These are phyloP conservation scores for Vireo altiloquus DNA, from an alignment of 2,113 vertebrate genomes.

Conservation along the genomic window DNA sequence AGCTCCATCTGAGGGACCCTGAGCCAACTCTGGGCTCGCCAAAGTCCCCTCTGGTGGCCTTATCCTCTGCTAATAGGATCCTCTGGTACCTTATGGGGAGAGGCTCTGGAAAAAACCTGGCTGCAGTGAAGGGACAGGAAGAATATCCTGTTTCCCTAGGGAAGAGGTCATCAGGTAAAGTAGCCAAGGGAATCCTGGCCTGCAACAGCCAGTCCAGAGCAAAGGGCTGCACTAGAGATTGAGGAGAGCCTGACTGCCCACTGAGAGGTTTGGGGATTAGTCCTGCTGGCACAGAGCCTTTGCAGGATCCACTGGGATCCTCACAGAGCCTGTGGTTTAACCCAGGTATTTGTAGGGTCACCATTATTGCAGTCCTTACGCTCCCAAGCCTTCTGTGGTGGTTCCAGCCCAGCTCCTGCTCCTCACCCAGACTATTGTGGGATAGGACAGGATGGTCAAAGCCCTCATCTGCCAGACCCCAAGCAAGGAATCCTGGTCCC, in stretches of 20 bases:
- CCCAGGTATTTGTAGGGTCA: not conserved
- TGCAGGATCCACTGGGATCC: not conserved
- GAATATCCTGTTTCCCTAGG: not conserved
- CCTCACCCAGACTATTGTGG: not conserved
- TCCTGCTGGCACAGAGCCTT: not conserved
- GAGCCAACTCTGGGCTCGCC: not conserved
- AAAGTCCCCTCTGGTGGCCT: not conserved
- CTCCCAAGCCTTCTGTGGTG: not conserved
- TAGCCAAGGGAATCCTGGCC: not conserved
- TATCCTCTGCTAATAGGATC: not conserved
- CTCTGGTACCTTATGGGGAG: not conserved
- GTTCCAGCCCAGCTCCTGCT: not conserved
- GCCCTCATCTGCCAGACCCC: not conserved
- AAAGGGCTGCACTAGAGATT: not conserved
- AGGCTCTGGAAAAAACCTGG: not conserved
- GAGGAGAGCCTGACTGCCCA: not conserved
- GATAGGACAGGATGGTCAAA: not conserved
- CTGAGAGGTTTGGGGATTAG: not conserved
- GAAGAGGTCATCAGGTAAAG: not conserved
- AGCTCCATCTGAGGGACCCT: not conserved
- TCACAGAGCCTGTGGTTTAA: not conserved
- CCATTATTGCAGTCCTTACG: fast-evolving
- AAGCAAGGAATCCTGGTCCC: not conserved
- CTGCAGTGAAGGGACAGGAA: not conserved
- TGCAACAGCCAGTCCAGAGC: not conserved